phyloP scores from a whole-genome alignment of 1,140 invertebrate species.

The Tachypleus tridentatus region DNA sequence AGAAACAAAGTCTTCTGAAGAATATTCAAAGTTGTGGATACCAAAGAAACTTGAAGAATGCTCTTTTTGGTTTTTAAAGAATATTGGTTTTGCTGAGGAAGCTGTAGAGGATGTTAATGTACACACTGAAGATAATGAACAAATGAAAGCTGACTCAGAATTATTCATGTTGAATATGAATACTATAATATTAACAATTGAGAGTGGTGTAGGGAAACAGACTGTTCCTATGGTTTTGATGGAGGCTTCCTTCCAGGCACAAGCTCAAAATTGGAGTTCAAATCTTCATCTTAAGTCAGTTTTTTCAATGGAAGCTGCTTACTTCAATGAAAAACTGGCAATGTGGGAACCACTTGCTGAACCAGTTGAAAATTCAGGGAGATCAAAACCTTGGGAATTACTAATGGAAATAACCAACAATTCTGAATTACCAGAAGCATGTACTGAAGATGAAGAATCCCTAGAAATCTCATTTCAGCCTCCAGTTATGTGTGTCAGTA shows the following conservation, averaged over 20 bases:
- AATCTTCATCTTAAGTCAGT: background rate
- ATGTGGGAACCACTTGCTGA: slow-evolving; percentile 96
- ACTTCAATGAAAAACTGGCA: slow-evolving; percentile 82
- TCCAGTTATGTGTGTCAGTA: slow-evolving; percentile 25
- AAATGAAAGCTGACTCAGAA: slow-evolving; percentile 13
- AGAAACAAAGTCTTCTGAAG: slow-evolving; percentile 20
- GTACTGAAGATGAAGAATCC: slow-evolving; percentile 6
- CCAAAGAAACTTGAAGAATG: slow-evolving; percentile 48
- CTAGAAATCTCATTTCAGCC: slow-evolving; percentile 20
- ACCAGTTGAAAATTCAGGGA: slow-evolving; percentile 52
- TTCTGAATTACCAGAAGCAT: too few relatives aligned
- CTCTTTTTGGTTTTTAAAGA: slow-evolving; percentile 70
- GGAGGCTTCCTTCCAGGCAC: slow-evolving; percentile 61
- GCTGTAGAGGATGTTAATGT: too few relatives aligned
- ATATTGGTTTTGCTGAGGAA: slow-evolving; percentile 32
- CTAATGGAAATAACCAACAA: slow-evolving; percentile 52
- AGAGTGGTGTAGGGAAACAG: slow-evolving; percentile 76
- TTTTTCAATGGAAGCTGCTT: slow-evolving; percentile 62
- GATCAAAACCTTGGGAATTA: slow-evolving; percentile 65
- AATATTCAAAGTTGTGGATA: slow-evolving; percentile 58
- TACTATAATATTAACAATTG: slow-evolving; percentile 58
- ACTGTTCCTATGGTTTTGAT: slow-evolving; percentile 79
- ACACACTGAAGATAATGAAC: slow-evolving; percentile 8
- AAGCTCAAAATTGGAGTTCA: slow-evolving; percentile 72
- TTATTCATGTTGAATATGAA: slow-evolving; percentile 31